Evolutionary conservation across 2,888 invertebrate genomes (phyloP).

Genomic region (Melanargia galathea): DNA sequence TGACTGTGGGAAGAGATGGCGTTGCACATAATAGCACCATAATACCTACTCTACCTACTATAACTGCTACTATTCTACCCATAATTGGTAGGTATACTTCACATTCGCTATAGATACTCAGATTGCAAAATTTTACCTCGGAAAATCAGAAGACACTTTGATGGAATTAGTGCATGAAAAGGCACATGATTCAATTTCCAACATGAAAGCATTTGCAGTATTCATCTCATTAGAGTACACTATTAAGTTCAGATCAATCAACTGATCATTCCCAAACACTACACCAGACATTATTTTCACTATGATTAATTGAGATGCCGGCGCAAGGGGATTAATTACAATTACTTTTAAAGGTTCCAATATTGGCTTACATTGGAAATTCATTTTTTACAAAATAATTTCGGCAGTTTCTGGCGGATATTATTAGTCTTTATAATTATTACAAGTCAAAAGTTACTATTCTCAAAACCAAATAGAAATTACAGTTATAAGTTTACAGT

Average conservation of each 20-base stretch:
- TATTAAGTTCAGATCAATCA: constrained; percentile 60
- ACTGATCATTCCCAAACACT: constrained; percentile 59
- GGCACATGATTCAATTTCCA: constrained; percentile 59
- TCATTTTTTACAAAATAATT: constrained; percentile 37
- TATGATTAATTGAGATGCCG: constrained; percentile 54
- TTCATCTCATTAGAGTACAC: constrained; percentile 61
- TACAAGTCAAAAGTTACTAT: no score
- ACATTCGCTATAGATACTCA: no score
- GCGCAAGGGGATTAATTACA: constrained; percentile 60
- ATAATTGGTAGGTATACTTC: no score
- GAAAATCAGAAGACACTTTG: constrained; percentile 58
- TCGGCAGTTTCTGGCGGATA: no score
- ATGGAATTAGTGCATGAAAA: constrained; percentile 59
- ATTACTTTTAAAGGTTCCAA: constrained; percentile 58
- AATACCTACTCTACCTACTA: no score
- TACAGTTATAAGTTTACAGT: no score
- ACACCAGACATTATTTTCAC: constrained; percentile 62
- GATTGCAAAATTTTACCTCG: constrained; percentile 52
- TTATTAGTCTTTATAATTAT: no score
- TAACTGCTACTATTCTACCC: no score
- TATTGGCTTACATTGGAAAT: constrained; percentile 48
- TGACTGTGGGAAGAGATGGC: no score
- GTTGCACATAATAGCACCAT: no score
- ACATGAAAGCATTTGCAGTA: constrained; percentile 52
- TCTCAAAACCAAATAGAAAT: no score